Conservation (phyloP, 2,797 vertebrate species). For the Linurgus olivaceus region DNA sequence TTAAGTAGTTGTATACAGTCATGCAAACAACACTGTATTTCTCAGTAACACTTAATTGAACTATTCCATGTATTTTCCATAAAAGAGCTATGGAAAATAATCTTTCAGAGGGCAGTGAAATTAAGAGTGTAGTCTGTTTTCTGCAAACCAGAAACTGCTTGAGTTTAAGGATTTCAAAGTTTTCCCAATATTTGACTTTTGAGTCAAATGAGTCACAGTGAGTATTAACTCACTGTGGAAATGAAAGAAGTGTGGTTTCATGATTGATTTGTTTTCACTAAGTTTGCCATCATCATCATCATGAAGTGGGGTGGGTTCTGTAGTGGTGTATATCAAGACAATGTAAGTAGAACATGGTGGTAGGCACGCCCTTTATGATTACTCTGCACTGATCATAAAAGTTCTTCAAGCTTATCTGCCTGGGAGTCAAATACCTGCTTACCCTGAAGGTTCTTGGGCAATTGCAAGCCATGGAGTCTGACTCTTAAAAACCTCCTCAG, state of each 20-base stretch:
- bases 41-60: not conserved
- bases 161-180: not conserved
- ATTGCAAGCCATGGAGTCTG: accelerated
- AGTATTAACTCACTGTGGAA: not conserved
- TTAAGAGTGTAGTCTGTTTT: not conserved
- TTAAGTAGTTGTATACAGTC: not conserved
- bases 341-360: accelerated
- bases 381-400: not conserved
- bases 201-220: too few relatives aligned
- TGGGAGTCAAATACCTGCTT: not conserved
- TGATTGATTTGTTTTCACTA: not conserved
- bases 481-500: not conserved
- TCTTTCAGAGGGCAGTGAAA: not conserved
- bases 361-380: not conserved
- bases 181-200: not conserved
- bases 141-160: not conserved
- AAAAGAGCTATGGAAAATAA: not conserved
- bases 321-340: not conserved
- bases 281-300: not conserved
- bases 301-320: not conserved
- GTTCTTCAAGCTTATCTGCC: accelerated
- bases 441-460: accelerated
- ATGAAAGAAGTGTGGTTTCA: not conserved
- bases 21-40: not conserved
- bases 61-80: not conserved